These are phyloP conservation scores for Leptinotarsa rubiginosa DNA, from an alignment of 2,888 invertebrate species.

Conservation along the genomic window DNA sequence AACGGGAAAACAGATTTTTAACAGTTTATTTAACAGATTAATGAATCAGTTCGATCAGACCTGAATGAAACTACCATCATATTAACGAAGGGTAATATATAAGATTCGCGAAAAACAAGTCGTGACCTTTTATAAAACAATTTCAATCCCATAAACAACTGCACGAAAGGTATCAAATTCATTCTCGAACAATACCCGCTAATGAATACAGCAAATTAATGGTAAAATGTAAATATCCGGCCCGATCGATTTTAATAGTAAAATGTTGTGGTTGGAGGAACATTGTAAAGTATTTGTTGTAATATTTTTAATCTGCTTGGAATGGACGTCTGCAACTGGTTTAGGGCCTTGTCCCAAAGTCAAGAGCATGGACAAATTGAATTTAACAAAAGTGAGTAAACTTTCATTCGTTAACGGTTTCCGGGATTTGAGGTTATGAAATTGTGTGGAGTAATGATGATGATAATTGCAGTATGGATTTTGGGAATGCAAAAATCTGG, in stretches of 20 bases:
- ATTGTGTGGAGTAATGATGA: slow-evolving; percentile 21
- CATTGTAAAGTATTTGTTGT: slow-evolving; percentile 42
- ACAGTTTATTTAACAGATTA: no score
- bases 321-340: slow-evolving; percentile 64
- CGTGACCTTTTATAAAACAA: slow-evolving; percentile 5
- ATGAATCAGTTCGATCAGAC: no score
- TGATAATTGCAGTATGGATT: not conserved
- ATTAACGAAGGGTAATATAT: not conserved
- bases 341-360: slow-evolving; percentile 78
- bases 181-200: slow-evolving; percentile 16
- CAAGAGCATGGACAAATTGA: slow-evolving; percentile 75
- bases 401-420: not conserved
- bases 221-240: slow-evolving; percentile 43
- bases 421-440: slow-evolving; percentile 26
- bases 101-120: not conserved
- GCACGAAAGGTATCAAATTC: slow-evolving; percentile 2
- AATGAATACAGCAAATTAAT: slow-evolving; percentile 41
- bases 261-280: slow-evolving; percentile 44
- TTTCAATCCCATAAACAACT: slow-evolving; percentile 5
- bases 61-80: no score
- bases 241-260: slow-evolving; percentile 41
- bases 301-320: slow-evolving; percentile 39
- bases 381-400: slow-evolving; percentile 72
- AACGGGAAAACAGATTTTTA: no score
- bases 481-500: no score